Percentiles rank a stretch among this genome's conserved stretches.
Conservation (phyloP, 2,113 vertebrate genomes). For the Fregata magnificens region DNA sequence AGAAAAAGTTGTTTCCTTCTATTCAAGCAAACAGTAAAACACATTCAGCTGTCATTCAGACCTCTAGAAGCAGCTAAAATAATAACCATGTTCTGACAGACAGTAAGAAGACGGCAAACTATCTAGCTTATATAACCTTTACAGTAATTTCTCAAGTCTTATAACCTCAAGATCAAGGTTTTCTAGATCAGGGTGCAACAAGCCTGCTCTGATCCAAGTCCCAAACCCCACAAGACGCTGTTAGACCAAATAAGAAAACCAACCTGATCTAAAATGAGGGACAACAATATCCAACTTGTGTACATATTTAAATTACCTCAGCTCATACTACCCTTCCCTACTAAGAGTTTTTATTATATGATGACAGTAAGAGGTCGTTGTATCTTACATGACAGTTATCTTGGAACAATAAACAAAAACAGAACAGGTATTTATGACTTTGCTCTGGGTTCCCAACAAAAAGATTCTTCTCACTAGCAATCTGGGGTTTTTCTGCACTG, state of each 20-base stretch:
- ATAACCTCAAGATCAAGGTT: not conserved
- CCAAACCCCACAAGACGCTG: not conserved
- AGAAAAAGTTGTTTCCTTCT: slow-evolving; percentile 42
- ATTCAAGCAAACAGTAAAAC: slow-evolving; percentile 39
- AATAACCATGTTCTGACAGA: not conserved
- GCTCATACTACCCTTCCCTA: not conserved
- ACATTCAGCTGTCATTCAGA: slow-evolving; percentile 8
- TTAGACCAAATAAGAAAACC: not conserved
- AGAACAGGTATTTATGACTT: not conserved
- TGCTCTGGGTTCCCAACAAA: not conserved
- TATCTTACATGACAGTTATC: not conserved
- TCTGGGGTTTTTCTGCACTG: not conserved
- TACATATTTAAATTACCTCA: not conserved
- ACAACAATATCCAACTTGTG: not conserved
- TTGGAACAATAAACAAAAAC: not conserved
- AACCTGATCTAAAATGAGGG: not conserved
- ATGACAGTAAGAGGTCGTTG: not conserved
- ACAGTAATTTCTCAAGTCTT: not conserved
- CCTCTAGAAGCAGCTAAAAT: not conserved
- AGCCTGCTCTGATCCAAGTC: not conserved
- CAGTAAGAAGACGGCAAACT: not conserved
- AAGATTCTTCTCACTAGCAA: not conserved
- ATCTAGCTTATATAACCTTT: not conserved
- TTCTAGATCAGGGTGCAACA: not conserved
- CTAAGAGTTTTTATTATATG: not conserved